Evolutionary conservation across 2,113 vertebrate species (phyloP).

Genomic region (Dasyurus viverrinus): DNA sequence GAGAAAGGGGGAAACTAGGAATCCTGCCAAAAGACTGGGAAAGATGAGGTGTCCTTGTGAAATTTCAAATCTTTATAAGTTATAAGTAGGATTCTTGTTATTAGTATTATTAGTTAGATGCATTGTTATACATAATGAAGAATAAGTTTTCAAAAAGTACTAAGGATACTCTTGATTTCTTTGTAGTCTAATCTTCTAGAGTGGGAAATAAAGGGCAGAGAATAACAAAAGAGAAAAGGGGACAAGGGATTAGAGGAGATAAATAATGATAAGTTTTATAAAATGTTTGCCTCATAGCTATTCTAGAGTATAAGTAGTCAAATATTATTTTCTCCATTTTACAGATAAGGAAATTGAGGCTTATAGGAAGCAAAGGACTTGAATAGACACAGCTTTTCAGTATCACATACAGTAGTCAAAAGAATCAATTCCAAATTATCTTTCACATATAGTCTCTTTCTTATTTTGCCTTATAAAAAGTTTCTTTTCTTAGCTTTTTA

Average conservation of each 20-base stretch:
- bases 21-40: background rate
- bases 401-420: background rate
- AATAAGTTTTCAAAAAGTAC: constrained; percentile 21
- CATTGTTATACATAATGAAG: constrained; percentile 21
- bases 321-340: background rate
- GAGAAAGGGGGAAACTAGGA: constrained; percentile 40
- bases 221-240: background rate
- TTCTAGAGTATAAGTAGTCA: background rate
- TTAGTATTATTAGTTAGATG: background rate
- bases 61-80: constrained; percentile 38
- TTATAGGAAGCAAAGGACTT: background rate
- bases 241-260: background rate
- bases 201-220: background rate
- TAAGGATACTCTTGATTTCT: constrained; percentile 11
- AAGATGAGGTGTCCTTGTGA: background rate
- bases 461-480: background rate
- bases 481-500: background rate
- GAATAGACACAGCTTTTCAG: background rate
- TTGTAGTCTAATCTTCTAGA: background rate
- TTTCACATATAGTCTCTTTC: background rate
- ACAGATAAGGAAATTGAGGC: background rate
- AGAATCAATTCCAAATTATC: background rate
- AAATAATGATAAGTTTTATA: background rate
- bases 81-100: constrained; percentile 17
- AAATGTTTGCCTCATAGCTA: background rate